Base-by-base conservation (phyloP, 1,140 invertebrate species). In the Camponotus vicinus region DNA sequence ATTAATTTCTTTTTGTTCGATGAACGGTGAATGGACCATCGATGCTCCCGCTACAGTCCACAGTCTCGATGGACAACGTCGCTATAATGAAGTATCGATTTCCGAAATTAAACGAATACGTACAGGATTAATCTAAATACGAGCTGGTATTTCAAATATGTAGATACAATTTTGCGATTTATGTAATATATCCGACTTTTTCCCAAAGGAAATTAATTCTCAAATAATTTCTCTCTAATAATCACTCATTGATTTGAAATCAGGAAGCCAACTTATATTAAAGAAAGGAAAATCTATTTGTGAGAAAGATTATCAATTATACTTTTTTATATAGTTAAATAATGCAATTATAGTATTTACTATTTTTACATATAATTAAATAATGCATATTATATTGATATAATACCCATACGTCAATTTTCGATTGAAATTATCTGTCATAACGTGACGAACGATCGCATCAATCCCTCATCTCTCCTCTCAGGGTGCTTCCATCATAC, bases 1-100 rank as follows among this genome's bases (percentile, higher is more conserved):
- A 83, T 75, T 45, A 70, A 49, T 86, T 63, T 79, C 67, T 69
- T 71, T 89, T 86, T 89, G 32, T 88, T 42, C 34, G n/a, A 8
- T 32, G 37, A 37, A 66, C 82, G 37, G 18, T 78, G 82, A 87
- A 87, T 78, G 73, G 49, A 71, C 82, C 73, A 69, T 32, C 75
- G 55, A 49, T 52, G 52, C 37, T 40, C n/a, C 34, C 52, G 79
- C 52, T 13, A 18, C 34, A 75, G 37, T 32, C 32, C 11, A 18
- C 34, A 75, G 37, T 32, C 32, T 34, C 27, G 80, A 32, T 37
- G 52, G 21, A 21, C 6, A 69, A 57, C 32, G 3, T 63, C 59
- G 59, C 2, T 40, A 21, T 66, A 66, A 80, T 27, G 76, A 37
- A 55, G 8, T 52, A 55, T 80, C 77, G 45, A 80, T 80, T 69